These are phyloP conservation scores for Andrena minutula DNA, from an alignment of 2,888 invertebrate genomes.

Conservation along the genomic window DNA sequence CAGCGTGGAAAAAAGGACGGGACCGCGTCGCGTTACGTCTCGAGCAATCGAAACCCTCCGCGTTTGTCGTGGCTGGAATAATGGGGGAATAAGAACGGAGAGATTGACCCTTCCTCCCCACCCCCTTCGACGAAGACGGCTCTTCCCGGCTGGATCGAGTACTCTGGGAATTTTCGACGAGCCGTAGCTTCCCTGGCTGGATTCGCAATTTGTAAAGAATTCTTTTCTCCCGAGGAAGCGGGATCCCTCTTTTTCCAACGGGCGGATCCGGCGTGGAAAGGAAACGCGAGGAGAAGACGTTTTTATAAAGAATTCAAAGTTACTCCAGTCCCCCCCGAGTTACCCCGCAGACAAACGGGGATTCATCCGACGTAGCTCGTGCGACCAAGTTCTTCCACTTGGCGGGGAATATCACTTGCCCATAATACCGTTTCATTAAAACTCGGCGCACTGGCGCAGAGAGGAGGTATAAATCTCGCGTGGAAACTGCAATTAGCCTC, in stretches of 20 bases:
- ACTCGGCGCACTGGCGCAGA: slow-evolving; percentile 24
- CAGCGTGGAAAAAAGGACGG: slow-evolving; percentile 19
- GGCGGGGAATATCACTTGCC: slow-evolving; percentile 43
- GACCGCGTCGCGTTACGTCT: slow-evolving; percentile 36
- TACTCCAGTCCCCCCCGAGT: slow-evolving; percentile 24
- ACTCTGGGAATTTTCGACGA: slow-evolving; percentile 6
- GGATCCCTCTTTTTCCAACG: background rate
- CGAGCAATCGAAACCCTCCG: slow-evolving; percentile 24
- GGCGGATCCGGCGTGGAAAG: background rate
- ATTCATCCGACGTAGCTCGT: slow-evolving; percentile 33
- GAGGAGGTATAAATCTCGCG: slow-evolving; percentile 35
- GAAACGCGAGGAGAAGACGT: slow-evolving; percentile 9
- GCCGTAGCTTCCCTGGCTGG: background rate
- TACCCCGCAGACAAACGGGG: slow-evolving; percentile 38
- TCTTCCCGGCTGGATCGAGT: background rate
- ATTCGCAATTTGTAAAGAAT: slow-evolving; percentile 25
- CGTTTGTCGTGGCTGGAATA: slow-evolving; percentile 6
- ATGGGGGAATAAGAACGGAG: background rate
- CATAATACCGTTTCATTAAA: slow-evolving; percentile 59
- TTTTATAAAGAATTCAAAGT: slow-evolving; percentile 51
- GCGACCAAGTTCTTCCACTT: background rate
- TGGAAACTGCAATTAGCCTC: slow-evolving; percentile 23
- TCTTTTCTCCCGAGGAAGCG: background rate
- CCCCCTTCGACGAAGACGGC: no score
- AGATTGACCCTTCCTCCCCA: background rate